phyloP scores from a whole-genome alignment of 2,888 invertebrate genomes.

The Stenchaetothrips biformis region DNA sequence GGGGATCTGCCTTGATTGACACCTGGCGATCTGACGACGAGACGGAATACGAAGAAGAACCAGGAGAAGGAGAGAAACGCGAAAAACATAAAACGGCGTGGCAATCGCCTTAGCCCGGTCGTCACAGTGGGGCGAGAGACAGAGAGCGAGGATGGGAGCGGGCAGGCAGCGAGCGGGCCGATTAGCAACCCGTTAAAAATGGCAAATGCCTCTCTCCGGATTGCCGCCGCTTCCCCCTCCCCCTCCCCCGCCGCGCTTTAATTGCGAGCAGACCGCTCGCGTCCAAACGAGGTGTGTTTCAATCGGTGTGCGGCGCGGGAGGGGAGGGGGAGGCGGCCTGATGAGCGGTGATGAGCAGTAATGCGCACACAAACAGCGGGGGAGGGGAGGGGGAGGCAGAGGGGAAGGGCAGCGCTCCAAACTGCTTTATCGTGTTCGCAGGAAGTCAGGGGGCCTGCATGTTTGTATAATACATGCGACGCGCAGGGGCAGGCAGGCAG shows the following conservation, averaged over 20 bases:
- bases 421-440: background rate
- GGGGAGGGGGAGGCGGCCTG: background rate
- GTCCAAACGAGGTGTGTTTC: constrained; percentile 22
- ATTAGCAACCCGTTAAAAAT: no score
- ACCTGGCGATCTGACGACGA: no score
- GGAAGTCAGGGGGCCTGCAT: background rate
- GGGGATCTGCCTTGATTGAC: no score
- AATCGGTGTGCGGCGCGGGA: background rate
- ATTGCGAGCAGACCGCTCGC: constrained; percentile 7
- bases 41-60: no score
- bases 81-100: no score
- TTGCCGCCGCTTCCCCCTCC: background rate
- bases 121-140: no score
- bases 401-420: background rate
- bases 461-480: no score
- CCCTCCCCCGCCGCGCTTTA: background rate
- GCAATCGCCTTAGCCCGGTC: no score
- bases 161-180: no score
- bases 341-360: constrained; percentile 20
- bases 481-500: no score
- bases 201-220: background rate
- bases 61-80: no score
- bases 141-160: background rate
- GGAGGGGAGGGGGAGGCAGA: background rate
- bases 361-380: constrained; percentile 17